Percentiles rank a stretch among this genome's conserved stretches.
Conservation (phyloP, 2,113 vertebrate species). For the Embiotoca jacksoni region DNA sequence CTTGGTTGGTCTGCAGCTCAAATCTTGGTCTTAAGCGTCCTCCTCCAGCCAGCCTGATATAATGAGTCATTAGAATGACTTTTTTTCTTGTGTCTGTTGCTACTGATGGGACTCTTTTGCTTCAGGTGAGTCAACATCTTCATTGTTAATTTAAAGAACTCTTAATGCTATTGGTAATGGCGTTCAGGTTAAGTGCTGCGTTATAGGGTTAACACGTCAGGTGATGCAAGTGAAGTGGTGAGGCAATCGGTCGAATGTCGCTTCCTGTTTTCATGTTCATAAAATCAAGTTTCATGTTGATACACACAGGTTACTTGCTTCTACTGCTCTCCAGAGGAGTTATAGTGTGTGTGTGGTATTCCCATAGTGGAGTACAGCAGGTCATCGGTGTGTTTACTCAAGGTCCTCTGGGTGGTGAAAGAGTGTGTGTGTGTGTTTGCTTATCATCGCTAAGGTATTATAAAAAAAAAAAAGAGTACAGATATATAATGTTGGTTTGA, state of each 20-base stretch:
- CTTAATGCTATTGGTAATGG: too few relatives aligned
- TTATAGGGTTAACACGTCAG: too few relatives aligned
- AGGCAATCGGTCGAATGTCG: neutral
- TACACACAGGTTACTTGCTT: neutral
- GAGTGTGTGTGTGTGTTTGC: neutral
- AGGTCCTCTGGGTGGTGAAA: constrained; percentile 24
- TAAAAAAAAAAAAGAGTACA: neutral
- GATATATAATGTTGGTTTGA: neutral
- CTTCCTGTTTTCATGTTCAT: constrained; percentile 8
- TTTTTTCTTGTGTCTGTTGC: too few relatives aligned
- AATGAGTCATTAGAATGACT: too few relatives aligned
- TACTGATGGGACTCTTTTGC: too few relatives aligned
- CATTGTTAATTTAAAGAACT: too few relatives aligned
- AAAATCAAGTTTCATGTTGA: constrained; percentile 21
- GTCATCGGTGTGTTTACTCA: constrained; percentile 31
- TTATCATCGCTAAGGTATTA: constrained; percentile 14
- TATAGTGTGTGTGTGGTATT: neutral
- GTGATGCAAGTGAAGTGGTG: neutral
- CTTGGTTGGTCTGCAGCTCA: too few relatives aligned
- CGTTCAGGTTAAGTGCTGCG: too few relatives aligned
- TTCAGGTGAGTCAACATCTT: too few relatives aligned
- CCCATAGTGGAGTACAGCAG: constrained; percentile 35
- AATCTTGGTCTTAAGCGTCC: too few relatives aligned
- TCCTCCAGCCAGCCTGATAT: too few relatives aligned
- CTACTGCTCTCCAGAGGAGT: constrained; percentile 4